Evolutionary conservation across 2,888 invertebrate genomes (phyloP).

Genomic region (Amblyjoppa fuscipennis): DNA sequence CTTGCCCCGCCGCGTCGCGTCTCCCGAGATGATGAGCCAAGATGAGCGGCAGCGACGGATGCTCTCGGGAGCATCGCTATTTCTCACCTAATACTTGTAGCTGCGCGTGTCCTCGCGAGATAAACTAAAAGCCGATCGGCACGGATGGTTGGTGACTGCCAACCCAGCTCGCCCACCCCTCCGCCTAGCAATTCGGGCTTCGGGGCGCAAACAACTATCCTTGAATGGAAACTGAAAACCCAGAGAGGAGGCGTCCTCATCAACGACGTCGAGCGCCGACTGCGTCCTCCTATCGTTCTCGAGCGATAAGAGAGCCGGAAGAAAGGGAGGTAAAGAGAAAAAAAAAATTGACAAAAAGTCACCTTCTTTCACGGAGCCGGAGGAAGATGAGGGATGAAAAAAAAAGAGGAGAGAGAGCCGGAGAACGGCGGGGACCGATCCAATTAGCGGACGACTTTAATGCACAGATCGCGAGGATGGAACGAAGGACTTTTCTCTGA

Average conservation of each 20-base stretch:
- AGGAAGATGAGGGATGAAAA: conserved; percentile 59
- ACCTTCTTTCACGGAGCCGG: conserved; percentile 31
- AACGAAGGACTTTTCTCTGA: conserved; percentile 75
- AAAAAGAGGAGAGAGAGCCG: conserved; percentile 51
- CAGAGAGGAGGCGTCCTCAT: conserved; percentile 19
- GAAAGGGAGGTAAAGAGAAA: not conserved
- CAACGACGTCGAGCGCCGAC: conserved; percentile 37
- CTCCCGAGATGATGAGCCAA: conserved; percentile 80
- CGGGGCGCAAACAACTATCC: not conserved
- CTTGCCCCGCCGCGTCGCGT: conserved; percentile 30
- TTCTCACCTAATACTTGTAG: conserved; percentile 75
- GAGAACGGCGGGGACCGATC: conserved; percentile 72
- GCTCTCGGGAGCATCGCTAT: conserved; percentile 30
- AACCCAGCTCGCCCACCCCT: too few relatives aligned
- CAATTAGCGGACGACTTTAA: conserved; percentile 80
- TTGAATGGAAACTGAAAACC: conserved; percentile 18
- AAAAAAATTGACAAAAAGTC: conserved; percentile 25
- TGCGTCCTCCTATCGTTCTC: conserved; percentile 12
- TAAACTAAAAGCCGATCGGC: conserved; percentile 80
- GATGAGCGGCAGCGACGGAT: conserved; percentile 72
- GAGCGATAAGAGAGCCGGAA: conserved; percentile 11
- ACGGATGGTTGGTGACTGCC: conserved; percentile 14
- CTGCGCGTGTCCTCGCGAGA: conserved; percentile 78
- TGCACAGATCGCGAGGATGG: conserved; percentile 67
- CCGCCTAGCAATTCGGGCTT: not conserved